Evolutionary conservation across 2,888 invertebrate genomes (phyloP).

Genomic region (Orchestes rusci): DNA sequence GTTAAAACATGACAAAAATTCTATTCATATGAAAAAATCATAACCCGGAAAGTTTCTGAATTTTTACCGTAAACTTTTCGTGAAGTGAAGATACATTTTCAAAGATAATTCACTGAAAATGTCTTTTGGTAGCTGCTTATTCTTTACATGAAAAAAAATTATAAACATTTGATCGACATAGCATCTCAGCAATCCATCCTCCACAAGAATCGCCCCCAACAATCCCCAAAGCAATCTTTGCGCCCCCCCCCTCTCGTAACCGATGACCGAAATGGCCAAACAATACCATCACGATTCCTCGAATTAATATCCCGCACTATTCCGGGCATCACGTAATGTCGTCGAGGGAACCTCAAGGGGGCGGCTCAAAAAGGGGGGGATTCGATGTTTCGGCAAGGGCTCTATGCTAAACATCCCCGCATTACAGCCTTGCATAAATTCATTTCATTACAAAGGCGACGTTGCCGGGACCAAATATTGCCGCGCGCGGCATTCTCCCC

Average conservation of each 20-base stretch:
- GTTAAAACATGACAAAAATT: no score
- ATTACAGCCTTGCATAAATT: constrained; percentile 60
- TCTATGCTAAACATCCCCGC: constrained; percentile 55
- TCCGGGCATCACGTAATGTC: constrained; percentile 21
- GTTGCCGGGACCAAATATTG: constrained; percentile 51
- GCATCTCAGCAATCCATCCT: no score
- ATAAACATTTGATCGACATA: no score
- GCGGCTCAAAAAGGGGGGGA: constrained; percentile 9
- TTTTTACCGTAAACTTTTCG: neutral
- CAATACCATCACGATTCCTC: constrained; percentile 10
- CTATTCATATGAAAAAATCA: no score
- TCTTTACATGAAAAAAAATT: no score
- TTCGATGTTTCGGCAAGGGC: constrained; percentile 51
- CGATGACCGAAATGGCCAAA: constrained; percentile 5
- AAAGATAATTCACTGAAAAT: neutral
- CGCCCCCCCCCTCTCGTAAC: no score
- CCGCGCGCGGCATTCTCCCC: constrained; percentile 46
- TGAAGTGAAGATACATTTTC: neutral
- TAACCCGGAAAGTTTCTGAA: neutral
- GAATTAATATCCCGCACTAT: constrained; percentile 20
- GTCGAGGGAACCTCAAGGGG: constrained; percentile 9
- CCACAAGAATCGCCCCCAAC: no score
- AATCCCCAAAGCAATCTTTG: no score
- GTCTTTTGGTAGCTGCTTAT: no score
- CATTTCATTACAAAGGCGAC: constrained; percentile 57